Conservation (phyloP, 2,797 vertebrate genomes). For the Mormyrops boulengeri region DNA sequence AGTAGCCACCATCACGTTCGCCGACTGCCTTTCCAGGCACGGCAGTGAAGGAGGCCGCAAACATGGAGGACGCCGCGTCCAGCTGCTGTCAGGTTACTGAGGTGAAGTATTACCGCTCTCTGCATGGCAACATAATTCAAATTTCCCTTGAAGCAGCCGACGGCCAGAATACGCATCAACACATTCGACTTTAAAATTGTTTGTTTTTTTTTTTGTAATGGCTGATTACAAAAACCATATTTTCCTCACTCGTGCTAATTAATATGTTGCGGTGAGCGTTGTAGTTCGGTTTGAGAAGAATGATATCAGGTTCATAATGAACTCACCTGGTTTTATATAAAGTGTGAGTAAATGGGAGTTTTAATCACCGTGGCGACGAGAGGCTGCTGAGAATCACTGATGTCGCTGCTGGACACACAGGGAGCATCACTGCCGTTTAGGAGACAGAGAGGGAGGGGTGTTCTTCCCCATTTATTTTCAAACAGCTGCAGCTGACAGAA, state of each 20-base stretch:
- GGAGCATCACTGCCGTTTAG: not conserved
- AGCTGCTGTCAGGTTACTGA: not conserved
- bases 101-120: not conserved
- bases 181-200: not conserved
- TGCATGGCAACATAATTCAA: not conserved
- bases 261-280: not conserved
- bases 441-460: not conserved
- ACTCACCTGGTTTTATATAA: not conserved
- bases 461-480: not conserved
- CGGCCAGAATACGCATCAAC: not conserved
- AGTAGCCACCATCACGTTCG: not conserved
- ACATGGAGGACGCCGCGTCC: not conserved
- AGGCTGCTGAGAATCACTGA: not conserved
- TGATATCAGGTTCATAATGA: not conserved
- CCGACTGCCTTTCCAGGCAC: not conserved
- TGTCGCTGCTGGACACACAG: not conserved
- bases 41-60: not conserved
- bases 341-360: not conserved
- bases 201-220: not conserved
- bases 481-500: not conserved
- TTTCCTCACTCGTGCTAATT: not conserved
- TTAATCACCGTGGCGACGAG: not conserved
- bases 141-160: not conserved
- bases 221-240: not conserved
- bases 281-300: not conserved